phyloP scores from a whole-genome alignment of 1,140 invertebrate species.

The Oscheius sp. region DNA sequence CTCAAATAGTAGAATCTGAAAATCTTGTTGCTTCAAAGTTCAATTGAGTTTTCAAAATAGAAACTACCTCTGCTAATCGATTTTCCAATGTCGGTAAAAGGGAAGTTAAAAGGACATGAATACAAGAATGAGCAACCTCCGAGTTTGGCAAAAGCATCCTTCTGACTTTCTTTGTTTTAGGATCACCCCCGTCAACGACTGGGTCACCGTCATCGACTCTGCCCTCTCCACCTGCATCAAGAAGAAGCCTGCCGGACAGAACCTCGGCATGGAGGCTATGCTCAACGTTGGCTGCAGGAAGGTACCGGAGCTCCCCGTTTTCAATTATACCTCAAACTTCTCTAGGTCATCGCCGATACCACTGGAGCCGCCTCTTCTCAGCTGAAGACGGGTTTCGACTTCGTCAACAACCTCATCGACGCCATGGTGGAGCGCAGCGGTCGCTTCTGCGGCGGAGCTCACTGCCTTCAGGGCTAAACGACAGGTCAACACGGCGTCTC shows the following conservation, averaged over 20 bases:
- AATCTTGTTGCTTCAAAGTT: too few species aligned
- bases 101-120: too few species aligned
- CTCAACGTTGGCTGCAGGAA: slow-evolving; percentile 60
- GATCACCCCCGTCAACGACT: slow-evolving; percentile 59
- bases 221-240: slow-evolving; percentile 57
- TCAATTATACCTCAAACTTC: too few species aligned
- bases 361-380: slow-evolving; percentile 54
- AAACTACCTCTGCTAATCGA: too few species aligned
- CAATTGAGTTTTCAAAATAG: too few species aligned
- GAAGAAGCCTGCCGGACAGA: slow-evolving; percentile 58
- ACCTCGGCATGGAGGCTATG: slow-evolving; percentile 58
- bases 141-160: too few species aligned
- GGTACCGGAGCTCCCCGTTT: slow-evolving; percentile 33
- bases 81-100: too few species aligned
- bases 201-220: slow-evolving; percentile 56
- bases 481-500: too few species aligned
- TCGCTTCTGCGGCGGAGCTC: slow-evolving; percentile 52
- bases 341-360: slow-evolving; percentile 59
- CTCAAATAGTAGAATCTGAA: slow-evolving; percentile 16
- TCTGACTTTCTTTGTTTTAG: slow-evolving; percentile 42
- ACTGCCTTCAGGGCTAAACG: slow-evolving; percentile 25
- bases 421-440: slow-evolving; percentile 60
- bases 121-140: too few species aligned
- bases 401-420: slow-evolving; percentile 60
- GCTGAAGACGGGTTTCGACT: slow-evolving; percentile 60